Conservation (phyloP, 92 coral and sea anemone genomes). For the Muricea muricata region DNA sequence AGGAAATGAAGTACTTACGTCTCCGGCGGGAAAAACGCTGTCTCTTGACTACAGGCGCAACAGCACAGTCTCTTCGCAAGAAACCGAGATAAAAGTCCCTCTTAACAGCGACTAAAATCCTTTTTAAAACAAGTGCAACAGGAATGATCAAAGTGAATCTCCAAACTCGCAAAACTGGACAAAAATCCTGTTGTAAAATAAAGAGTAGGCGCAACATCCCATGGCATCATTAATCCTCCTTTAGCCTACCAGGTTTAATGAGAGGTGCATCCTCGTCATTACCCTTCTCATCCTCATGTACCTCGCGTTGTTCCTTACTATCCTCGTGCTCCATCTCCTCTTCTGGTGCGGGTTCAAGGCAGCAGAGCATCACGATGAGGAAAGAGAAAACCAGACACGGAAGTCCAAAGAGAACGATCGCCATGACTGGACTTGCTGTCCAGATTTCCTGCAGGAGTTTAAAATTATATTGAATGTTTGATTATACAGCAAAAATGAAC, state of each 20-base stretch:
- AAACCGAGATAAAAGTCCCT: too few species aligned
- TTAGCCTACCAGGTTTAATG: background rate
- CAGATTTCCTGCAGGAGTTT: constrained; percentile 77
- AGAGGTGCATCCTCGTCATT: background rate
- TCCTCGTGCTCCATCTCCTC: constrained; percentile 51
- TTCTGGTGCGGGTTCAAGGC: constrained; percentile 79
- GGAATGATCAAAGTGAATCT: background rate
- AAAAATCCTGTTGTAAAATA: background rate
- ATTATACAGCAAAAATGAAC: too few species aligned
- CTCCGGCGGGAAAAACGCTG: too few species aligned
- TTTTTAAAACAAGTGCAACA: background rate
- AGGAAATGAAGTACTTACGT: too few species aligned
- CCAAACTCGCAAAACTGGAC: background rate
- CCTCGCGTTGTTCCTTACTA: constrained; percentile 47
- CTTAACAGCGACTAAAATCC: too few species aligned
- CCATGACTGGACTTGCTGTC: constrained; percentile 88
- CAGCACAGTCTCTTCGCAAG: too few species aligned
- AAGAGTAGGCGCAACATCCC: too few species aligned
- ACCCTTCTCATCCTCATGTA: constrained; percentile 35
- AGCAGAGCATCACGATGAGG: constrained; percentile 82
- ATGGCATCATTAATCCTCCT: constrained; percentile 4
- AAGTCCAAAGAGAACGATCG: constrained; percentile 83
- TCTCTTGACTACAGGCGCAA: too few species aligned
- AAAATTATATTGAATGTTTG: too few species aligned
- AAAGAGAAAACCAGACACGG: constrained; percentile 80